Evolutionary conservation across 2,797 vertebrate species (phyloP).

Genomic region (Tiaroga cobitis): DNA sequence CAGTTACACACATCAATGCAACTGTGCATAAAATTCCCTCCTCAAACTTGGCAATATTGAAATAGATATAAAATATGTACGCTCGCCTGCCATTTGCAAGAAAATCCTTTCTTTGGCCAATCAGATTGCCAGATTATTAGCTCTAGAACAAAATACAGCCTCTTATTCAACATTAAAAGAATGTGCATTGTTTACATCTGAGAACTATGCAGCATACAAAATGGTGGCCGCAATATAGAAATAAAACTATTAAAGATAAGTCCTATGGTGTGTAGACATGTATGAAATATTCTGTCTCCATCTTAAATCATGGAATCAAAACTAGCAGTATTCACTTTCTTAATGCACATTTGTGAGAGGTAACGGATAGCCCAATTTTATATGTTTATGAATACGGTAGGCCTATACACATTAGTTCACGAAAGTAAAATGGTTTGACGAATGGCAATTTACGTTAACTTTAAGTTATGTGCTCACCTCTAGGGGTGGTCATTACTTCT

Average conservation of each 20-base stretch:
- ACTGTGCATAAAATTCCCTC: neutral
- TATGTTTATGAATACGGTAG: neutral
- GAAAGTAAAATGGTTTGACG: neutral
- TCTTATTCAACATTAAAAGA: neutral
- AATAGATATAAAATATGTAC: neutral
- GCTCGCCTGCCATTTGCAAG: neutral
- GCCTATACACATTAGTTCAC: neutral
- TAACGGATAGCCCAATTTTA: neutral
- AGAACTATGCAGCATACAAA: neutral
- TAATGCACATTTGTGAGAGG: neutral
- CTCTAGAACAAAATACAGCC: neutral
- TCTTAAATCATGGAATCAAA: neutral
- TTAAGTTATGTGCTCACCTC: neutral
- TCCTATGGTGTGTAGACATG: neutral
- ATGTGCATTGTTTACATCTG: neutral
- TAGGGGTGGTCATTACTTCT: neutral
- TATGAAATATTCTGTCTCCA: neutral
- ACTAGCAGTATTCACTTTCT: neutral
- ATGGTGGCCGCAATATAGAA: neutral
- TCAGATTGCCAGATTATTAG: neutral
- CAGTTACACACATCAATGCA: constrained; percentile 4
- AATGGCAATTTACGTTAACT: neutral
- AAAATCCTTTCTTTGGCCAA: neutral
- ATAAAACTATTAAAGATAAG: neutral
- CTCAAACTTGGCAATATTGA: neutral